Evolutionary conservation across 2,888 invertebrate genomes (phyloP), one percentile per base, ranked within the genome.

Genomic region (Uropetala carovei): DNA sequence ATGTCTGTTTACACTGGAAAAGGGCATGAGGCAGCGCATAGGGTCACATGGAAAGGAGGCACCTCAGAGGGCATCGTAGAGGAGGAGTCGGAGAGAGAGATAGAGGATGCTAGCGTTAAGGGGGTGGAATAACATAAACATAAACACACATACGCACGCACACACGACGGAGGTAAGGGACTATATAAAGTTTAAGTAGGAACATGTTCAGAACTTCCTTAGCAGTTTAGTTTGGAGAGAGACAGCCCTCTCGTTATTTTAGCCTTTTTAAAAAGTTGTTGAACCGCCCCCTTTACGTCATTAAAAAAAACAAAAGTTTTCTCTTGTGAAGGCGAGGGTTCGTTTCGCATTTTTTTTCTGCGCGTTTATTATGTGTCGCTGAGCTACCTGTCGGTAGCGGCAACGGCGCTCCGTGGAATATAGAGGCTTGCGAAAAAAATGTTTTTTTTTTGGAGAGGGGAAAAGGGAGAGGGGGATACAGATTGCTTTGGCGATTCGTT

Each of bases 401-500:
- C 82, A 82, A 30, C 82, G 43, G 82, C 82, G 59, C 22, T 60
- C 16, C 86, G 82, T 43, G 86, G 86, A 59, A 13, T 58, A 14
- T 56, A 85, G 86, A 30, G 86, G 86, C 14, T 56, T 57, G 86
- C 59, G 27, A 60, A 60, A 64, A 64, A n/a, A 64, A 64, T 1
- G 64, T n/a, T 43, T 3, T 89, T n/a, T 86, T 86, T 86, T 89
- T 43, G 22, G 43, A 56, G 43, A 89, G 89, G 89, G 89, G 68
- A n/a, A 68, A 43, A 43, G 43, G 43, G 43, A 84, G 30, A 89
- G 89, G 89, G 89, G 68, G 56, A 68, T 89, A 64, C 89, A 89
- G 89, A 89, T 89, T 89, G 89, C 89, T 68, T 43, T 43, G 89
- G 89, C 89, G 64, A 89, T 43, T 89, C 68, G 89, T 89, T 89